Conservation (phyloP, 2,113 vertebrate genomes). For the Rhinichthys klamathensis region DNA sequence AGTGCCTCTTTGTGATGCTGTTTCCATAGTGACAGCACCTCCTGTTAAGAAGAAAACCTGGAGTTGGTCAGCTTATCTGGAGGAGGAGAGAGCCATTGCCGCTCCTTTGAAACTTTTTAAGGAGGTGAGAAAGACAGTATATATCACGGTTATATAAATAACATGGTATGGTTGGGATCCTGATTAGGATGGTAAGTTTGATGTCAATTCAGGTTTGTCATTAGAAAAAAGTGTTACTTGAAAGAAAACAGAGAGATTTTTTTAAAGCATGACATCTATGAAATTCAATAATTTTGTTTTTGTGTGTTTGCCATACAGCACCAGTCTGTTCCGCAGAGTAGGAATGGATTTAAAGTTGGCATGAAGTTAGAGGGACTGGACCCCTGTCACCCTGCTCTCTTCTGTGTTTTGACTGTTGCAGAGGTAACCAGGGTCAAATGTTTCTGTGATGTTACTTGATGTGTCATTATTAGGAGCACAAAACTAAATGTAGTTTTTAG, state of each 20-base stretch:
- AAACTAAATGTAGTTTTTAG: not conserved
- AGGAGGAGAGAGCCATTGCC: slow-evolving; percentile 88
- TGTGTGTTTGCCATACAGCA: slow-evolving; percentile 75
- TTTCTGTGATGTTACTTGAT: not conserved
- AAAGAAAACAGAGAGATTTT: not conserved
- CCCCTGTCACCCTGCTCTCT: slow-evolving; percentile 91
- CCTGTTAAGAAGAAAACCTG: slow-evolving; percentile 89
- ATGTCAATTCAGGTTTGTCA: not conserved
- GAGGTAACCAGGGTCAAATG: slow-evolving; percentile 80
- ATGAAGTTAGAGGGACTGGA: slow-evolving; percentile 97
- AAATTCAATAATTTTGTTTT: not conserved
- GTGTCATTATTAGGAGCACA: not conserved
- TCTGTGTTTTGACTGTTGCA: slow-evolving; percentile 91
- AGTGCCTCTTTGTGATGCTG: slow-evolving; percentile 21
- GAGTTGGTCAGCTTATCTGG: slow-evolving; percentile 95
- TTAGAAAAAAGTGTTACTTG: not conserved
- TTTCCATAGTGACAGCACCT: slow-evolving; percentile 71
- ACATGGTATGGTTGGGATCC: not conserved
- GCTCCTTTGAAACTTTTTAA: slow-evolving; percentile 94
- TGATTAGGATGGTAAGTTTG: not conserved
- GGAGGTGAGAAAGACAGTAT: slow-evolving; percentile 79
- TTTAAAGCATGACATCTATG: not conserved
- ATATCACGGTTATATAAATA: not conserved
- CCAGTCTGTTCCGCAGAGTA: slow-evolving; percentile 93
- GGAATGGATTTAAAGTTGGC: slow-evolving; percentile 94